Percentiles rank a stretch among this genome's conserved stretches.
phyloP scores from a whole-genome alignment of 92 coral and sea anemone species.

The Ricordea florida region DNA sequence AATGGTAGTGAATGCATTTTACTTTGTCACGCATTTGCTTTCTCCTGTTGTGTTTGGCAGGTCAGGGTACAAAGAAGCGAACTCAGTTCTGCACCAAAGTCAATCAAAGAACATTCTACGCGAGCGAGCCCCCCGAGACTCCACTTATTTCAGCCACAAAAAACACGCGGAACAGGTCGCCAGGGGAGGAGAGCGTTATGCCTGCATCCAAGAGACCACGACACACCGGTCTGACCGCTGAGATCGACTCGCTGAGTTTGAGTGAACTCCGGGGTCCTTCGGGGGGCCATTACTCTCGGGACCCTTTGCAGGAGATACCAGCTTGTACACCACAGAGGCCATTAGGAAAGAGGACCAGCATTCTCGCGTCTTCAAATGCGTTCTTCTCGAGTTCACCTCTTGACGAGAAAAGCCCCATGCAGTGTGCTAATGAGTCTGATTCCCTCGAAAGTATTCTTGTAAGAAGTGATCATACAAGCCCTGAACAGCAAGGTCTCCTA shows the following conservation, averaged over 20 bases:
- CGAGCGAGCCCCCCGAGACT: slow-evolving; percentile 32
- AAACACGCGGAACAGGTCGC: slow-evolving; percentile 41
- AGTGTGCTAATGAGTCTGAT: background rate
- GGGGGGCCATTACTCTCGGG: background rate
- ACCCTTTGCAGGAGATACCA: slow-evolving; percentile 4
- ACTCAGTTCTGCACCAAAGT: slow-evolving; percentile 67
- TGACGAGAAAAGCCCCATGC: background rate
- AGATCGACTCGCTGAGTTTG: slow-evolving; percentile 60
- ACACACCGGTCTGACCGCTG: slow-evolving; percentile 85
- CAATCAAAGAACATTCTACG: slow-evolving; percentile 55
- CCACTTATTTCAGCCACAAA: slow-evolving; percentile 3
- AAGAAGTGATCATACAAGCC: background rate
- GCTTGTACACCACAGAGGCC: slow-evolving; percentile 6
- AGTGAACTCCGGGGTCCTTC: slow-evolving; percentile 45
- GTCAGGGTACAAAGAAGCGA: slow-evolving; percentile 63
- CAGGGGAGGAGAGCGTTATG: slow-evolving; percentile 42
- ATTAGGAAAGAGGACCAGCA: background rate
- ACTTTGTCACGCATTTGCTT: background rate
- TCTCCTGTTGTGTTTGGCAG: slow-evolving; percentile 8
- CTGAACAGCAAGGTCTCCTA: background rate
- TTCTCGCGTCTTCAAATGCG: background rate
- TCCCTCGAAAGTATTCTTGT: background rate
- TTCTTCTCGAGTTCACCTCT: background rate
- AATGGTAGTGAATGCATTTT: background rate
- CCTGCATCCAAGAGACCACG: slow-evolving; percentile 79